phyloP scores from a whole-genome alignment of 1,140 invertebrate genomes.

The Oncopodura yosiiana region DNA sequence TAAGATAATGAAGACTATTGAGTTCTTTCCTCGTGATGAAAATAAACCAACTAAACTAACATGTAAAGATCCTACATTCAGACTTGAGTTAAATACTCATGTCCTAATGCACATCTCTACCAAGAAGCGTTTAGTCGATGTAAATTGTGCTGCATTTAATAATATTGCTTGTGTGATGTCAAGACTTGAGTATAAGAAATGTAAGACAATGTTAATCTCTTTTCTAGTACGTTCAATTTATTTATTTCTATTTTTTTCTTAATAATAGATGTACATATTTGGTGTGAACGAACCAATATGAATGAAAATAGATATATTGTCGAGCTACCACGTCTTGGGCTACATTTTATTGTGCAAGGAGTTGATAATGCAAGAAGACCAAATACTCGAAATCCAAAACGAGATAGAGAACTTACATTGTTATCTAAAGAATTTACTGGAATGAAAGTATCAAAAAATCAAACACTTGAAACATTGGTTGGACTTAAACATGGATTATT shows the following conservation, averaged over 20 bases:
- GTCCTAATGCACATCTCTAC: background rate
- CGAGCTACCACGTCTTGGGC: slow-evolving; percentile 10
- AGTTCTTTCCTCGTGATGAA: slow-evolving; percentile 1
- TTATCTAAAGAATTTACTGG: slow-evolving; percentile 13
- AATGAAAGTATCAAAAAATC: slow-evolving; percentile 12
- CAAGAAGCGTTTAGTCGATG: background rate
- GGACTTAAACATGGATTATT: slow-evolving; percentile 13
- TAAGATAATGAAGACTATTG: background rate
- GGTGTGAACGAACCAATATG: background rate
- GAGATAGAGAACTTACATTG: background rate
- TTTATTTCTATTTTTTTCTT: no score
- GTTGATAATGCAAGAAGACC: no score
- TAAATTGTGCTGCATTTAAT: background rate
- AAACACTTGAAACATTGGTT: slow-evolving; percentile 10
- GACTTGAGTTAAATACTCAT: background rate
- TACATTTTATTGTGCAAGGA: slow-evolving; percentile 4
- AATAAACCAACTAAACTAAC: background rate
- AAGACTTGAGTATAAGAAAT: slow-evolving; percentile 12
- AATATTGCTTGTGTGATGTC: background rate
- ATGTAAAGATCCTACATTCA: background rate
- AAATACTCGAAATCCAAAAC: background rate
- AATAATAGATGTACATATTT: slow-evolving; percentile 7
- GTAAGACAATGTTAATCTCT: no score
- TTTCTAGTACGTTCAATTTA: no score
- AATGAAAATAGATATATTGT: background rate